These are phyloP conservation scores for Spinus pinus DNA, from an alignment of 2,797 vertebrate genomes.

Conservation along the genomic window DNA sequence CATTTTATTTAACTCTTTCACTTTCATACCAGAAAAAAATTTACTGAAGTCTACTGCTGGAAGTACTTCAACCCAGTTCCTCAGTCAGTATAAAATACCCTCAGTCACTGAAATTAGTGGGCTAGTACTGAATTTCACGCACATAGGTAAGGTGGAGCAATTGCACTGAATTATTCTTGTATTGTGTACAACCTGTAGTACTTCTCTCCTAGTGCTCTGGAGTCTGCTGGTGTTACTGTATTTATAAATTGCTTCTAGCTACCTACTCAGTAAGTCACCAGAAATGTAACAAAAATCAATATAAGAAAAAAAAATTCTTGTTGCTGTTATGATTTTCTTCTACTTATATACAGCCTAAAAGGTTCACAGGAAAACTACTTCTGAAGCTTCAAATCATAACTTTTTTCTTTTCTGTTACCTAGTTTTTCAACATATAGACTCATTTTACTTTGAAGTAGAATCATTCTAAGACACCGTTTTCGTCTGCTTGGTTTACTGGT, in stretches of 20 bases:
- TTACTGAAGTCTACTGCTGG: not conserved
- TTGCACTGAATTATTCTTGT: not conserved
- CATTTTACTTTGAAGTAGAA: not conserved
- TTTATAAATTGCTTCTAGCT: conserved; percentile 24
- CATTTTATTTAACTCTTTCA: not conserved
- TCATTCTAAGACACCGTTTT: not conserved
- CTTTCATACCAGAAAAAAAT: not conserved
- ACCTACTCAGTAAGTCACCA: conserved; percentile 41
- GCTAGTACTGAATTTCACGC: not conserved
- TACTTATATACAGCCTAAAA: conserved; percentile 43
- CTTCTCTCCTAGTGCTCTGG: not conserved
- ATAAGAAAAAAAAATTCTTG: not conserved
- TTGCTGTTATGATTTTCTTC: conserved; percentile 63
- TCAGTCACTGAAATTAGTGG: not conserved
- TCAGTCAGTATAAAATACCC: not conserved
- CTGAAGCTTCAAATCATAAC: conserved; percentile 50
- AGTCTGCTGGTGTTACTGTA: not conserved
- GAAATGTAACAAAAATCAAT: conserved; percentile 53
- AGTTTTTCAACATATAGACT: not conserved
- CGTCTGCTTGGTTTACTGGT: not conserved
- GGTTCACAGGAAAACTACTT: conserved; percentile 47
- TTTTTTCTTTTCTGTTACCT: conserved; percentile 37
- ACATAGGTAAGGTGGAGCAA: not conserved
- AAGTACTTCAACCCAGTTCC: not conserved
- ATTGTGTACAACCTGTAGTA: not conserved